Percentiles rank a stretch among this genome's conserved stretches.
Evolutionary conservation across 2,888 invertebrate genomes (phyloP).

Genomic region (Acanthopleura granulata): DNA sequence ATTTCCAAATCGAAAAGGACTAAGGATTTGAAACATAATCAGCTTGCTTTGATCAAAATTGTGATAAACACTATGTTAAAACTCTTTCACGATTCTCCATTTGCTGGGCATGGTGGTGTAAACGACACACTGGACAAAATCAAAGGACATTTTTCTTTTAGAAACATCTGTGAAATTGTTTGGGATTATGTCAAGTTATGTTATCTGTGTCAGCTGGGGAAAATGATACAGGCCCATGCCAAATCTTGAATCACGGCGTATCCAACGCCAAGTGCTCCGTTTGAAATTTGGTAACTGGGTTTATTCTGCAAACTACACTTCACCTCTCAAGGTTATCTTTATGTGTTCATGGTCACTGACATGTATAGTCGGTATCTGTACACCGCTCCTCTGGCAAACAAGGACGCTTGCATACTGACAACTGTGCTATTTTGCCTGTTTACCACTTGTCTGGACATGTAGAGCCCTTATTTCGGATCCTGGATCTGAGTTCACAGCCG

Average conservation of each 20-base stretch:
- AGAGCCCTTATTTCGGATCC: slow-evolving; percentile 13
- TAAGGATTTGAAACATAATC: slow-evolving; percentile 17
- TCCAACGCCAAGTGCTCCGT: neutral
- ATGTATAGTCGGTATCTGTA: slow-evolving; percentile 7
- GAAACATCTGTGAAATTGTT: neutral
- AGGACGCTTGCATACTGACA: slow-evolving; percentile 13
- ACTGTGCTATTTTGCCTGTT: slow-evolving; percentile 8
- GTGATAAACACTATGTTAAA: slow-evolving; percentile 14
- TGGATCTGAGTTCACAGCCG: slow-evolving; percentile 17
- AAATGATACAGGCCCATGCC: slow-evolving; percentile 10
- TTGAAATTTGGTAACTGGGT: slow-evolving; percentile 9
- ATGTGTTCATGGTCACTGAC: slow-evolving; percentile 4
- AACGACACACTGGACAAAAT: slow-evolving; percentile 23
- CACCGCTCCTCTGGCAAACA: slow-evolving; percentile 2
- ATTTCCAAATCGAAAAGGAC: slow-evolving; percentile 24
- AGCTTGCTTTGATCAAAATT: slow-evolving; percentile 20
- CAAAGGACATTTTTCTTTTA: slow-evolving; percentile 19
- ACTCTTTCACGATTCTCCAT: slow-evolving; percentile 19
- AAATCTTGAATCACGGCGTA: neutral
- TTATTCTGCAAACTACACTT: neutral
- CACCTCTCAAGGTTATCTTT: neutral
- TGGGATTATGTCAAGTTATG: slow-evolving; percentile 20
- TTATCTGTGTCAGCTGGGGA: slow-evolving; percentile 17
- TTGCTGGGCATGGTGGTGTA: slow-evolving; percentile 24
- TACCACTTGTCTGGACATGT: slow-evolving; percentile 4